Conservation (phyloP, 2,797 vertebrate species). For the Apodemus agrarius region DNA sequence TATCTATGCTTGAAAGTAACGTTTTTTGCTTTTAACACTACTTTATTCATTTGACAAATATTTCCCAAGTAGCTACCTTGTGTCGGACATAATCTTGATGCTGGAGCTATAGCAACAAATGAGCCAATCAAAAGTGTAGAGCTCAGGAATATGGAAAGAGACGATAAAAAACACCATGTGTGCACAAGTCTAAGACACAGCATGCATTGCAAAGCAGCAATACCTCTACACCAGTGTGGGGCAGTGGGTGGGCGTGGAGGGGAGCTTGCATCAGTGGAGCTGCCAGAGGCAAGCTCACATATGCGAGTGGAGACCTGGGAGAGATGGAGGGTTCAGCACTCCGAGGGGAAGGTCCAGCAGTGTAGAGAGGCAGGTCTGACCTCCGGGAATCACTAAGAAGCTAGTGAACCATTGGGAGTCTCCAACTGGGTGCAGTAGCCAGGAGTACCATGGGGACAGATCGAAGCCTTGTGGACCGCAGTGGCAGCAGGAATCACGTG, state of each 20-base stretch:
- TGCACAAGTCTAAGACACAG: too few species aligned
- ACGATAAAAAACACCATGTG: not conserved
- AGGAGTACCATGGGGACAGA: not conserved
- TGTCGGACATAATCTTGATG: not conserved
- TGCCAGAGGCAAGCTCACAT: not conserved
- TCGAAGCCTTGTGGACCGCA: rapidly evolving
- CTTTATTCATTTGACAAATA: constrained; percentile 13
- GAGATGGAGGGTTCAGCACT: not conserved
- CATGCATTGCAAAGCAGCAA: rapidly evolving
- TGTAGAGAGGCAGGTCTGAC: not conserved
- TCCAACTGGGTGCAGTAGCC: not conserved
- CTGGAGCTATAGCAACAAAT: not conserved
- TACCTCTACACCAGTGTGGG: too few species aligned
- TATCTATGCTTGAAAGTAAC: not conserved
- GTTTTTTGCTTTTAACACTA: constrained; percentile 6
- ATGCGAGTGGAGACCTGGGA: not conserved
- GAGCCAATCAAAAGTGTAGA: not conserved
- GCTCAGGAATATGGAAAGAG: not conserved
- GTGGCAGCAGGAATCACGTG: not conserved
- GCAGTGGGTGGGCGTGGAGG: not conserved
- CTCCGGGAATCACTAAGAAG: not conserved
- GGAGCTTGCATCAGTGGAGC: not conserved
- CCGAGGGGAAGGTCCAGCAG: not conserved
- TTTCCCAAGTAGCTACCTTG: not conserved
- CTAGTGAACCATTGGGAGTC: not conserved